A percentile compares a stretch with the other conserved stretches of the same genome.
phyloP scores from a whole-genome alignment of 2,888 invertebrate genomes.

The Anagyrus pseudococci region DNA sequence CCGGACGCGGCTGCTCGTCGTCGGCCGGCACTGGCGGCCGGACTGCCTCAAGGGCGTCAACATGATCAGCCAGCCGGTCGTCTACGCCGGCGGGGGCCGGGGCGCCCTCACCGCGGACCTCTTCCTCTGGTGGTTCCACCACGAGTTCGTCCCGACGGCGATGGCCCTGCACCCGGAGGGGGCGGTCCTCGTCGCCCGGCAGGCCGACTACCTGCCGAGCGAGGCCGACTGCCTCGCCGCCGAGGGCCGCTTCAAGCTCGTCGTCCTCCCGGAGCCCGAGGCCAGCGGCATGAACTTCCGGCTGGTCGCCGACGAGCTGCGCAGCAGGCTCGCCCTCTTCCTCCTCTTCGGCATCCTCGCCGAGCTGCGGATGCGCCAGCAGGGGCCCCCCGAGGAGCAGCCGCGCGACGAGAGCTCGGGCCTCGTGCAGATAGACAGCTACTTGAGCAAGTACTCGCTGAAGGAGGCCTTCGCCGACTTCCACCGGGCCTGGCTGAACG shows the following conservation, averaged over 20 bases:
- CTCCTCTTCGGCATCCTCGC: slow-evolving; percentile 44
- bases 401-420: slow-evolving; percentile 5
- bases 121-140: slow-evolving; percentile 64
- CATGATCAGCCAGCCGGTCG: slow-evolving; percentile 64
- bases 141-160: slow-evolving; percentile 63
- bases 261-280: slow-evolving; percentile 49
- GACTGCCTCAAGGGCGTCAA: slow-evolving; percentile 61
- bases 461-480: slow-evolving; percentile 63
- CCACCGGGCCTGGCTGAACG: slow-evolving; percentile 61
- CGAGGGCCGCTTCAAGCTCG: slow-evolving; percentile 56
- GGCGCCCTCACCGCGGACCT: slow-evolving; percentile 61
- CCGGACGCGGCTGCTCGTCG: slow-evolving; percentile 62
- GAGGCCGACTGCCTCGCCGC: slow-evolving; percentile 57
- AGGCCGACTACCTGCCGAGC: slow-evolving; percentile 57
- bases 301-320: slow-evolving; percentile 57
- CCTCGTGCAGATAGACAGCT: slow-evolving; percentile 33
- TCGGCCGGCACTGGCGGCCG: slow-evolving; percentile 62
- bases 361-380: slow-evolving; percentile 19
- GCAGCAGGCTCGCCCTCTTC: slow-evolving; percentile 56
- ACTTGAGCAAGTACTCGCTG: slow-evolving; percentile 53
- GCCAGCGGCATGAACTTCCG: slow-evolving; percentile 42
- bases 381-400: not conserved
- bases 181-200: slow-evolving; percentile 58
- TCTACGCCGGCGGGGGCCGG: slow-evolving; percentile 63
- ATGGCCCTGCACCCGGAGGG: slow-evolving; percentile 61